These are phyloP conservation scores for Acanthurus leucopareius DNA, from an alignment of 2,797 vertebrate species.

Conservation along the genomic window DNA sequence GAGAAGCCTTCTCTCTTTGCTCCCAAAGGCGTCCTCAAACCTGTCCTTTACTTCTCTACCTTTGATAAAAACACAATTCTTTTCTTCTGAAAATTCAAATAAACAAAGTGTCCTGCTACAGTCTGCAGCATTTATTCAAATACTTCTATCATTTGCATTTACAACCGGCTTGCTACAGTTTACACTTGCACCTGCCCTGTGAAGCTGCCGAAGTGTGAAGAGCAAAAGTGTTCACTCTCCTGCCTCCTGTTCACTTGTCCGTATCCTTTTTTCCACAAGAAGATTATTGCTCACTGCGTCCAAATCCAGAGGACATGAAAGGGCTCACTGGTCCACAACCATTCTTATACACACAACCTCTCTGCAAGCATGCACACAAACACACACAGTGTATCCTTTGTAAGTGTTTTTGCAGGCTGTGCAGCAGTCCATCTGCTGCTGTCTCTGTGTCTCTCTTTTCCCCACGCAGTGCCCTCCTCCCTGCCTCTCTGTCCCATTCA, in stretches of 20 bases:
- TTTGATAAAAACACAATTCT: slow-evolving; percentile 5
- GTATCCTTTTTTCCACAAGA: slow-evolving; percentile 31
- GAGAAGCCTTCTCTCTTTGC: slow-evolving; percentile 32
- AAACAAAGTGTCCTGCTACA: slow-evolving; percentile 14
- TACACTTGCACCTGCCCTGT: slow-evolving; percentile 43
- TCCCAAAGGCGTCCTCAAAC: slow-evolving; percentile 8
- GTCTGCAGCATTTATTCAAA: slow-evolving; percentile 30
- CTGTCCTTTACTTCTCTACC: slow-evolving; percentile 1
- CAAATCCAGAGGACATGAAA: slow-evolving; percentile 52
- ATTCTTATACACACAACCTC: slow-evolving; percentile 26
- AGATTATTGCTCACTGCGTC: slow-evolving; percentile 56
- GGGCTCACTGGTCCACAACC: slow-evolving; percentile 31
- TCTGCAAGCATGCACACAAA: slow-evolving; percentile 18
- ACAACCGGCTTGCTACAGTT: neutral
- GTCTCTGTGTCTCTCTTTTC: slow-evolving; percentile 43
- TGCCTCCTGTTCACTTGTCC: slow-evolving; percentile 36
- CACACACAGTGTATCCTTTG: slow-evolving; percentile 51
- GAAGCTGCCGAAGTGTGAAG: slow-evolving; percentile 31
- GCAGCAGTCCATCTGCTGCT: slow-evolving; percentile 72
- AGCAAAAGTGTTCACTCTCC: slow-evolving; percentile 36
- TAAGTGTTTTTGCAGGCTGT: slow-evolving; percentile 53
- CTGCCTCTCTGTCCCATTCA: slow-evolving; percentile 63
- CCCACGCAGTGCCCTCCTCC: slow-evolving; percentile 31
- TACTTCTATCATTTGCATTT: slow-evolving; percentile 11
- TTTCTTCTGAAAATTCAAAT: neutral